Percentiles rank a stretch among this genome's conserved stretches.
These are phyloP conservation scores for Loripinus fragilis DNA, from an alignment of 2,888 invertebrate genomes.

Conservation along the genomic window DNA sequence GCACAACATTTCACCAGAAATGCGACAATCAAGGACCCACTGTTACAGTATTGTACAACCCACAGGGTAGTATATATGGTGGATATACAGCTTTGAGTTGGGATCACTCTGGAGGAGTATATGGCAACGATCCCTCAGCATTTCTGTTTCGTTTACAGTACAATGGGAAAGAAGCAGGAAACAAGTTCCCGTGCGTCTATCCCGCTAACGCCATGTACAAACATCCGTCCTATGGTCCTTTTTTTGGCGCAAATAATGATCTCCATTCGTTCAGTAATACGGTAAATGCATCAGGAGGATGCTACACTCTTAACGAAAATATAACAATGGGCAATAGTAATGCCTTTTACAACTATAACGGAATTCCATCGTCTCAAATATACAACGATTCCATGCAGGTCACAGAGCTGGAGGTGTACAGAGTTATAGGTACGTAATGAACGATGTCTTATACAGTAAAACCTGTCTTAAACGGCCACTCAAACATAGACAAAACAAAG, in stretches of 20 bases:
- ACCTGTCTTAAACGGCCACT: no score
- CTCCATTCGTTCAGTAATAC: conserved; percentile 16
- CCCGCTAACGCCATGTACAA: not conserved
- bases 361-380: conserved; percentile 22
- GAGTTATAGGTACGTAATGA: conserved; percentile 49
- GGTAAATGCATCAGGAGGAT: conserved; percentile 14
- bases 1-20: conserved; percentile 59
- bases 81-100: conserved; percentile 54
- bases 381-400: conserved; percentile 54
- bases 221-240: conserved; percentile 15
- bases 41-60: conserved; percentile 62
- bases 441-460: no score
- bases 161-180: conserved; percentile 7
- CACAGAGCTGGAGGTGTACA: conserved; percentile 61
- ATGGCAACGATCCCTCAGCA: conserved; percentile 16
- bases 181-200: conserved; percentile 12
- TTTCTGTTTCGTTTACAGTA: conserved; percentile 41
- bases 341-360: conserved; percentile 20
- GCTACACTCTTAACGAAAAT: conserved; percentile 28
- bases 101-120: conserved; percentile 9
- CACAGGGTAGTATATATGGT: conserved; percentile 59
- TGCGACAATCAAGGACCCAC: conserved; percentile 66
- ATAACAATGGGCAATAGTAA: not conserved
- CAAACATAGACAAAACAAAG: no score
- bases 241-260: conserved; percentile 32